Evolutionary conservation across 64 coral and sea anemone species (phyloP).

Genomic region (Actinia tenebrosa): DNA sequence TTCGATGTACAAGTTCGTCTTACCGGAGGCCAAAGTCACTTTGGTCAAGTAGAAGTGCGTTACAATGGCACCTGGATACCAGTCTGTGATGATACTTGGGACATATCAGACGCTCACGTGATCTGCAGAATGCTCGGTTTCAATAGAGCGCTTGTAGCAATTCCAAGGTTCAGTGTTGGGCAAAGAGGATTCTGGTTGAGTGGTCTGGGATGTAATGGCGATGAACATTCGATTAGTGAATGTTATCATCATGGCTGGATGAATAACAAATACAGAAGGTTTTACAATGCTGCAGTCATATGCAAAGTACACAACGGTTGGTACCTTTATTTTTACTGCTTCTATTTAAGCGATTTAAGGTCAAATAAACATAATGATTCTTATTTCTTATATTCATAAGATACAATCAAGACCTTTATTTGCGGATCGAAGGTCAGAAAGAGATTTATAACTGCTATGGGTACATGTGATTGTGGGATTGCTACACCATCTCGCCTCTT

Average conservation of each 20-base stretch:
- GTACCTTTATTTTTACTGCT: not conserved
- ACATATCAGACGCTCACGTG: not conserved
- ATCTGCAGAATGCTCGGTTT: slow-evolving; percentile 6
- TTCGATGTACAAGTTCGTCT: not conserved
- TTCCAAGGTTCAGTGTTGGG: not conserved
- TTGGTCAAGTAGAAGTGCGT: not conserved
- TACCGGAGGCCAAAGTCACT: not conserved
- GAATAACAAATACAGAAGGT: too few species aligned
- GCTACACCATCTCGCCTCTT: too few species aligned
- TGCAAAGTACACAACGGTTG: not conserved
- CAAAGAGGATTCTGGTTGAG: not conserved
- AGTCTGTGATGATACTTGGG: not conserved
- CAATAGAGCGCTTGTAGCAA: not conserved
- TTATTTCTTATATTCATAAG: too few species aligned
- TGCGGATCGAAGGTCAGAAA: too few species aligned
- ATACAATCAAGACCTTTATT: too few species aligned
- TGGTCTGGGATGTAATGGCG: not conserved
- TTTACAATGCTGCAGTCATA: not conserved
- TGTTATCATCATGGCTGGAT: not conserved
- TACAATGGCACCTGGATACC: not conserved
- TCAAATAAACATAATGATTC: too few species aligned
- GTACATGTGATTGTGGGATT: too few species aligned
- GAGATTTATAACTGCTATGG: too few species aligned
- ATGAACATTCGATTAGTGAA: not conserved
- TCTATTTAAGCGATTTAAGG: not conserved